A percentile compares a stretch with the other conserved stretches of the same genome.
Conservation (phyloP, 2,888 invertebrate species). For the Sipunculus nudus region DNA sequence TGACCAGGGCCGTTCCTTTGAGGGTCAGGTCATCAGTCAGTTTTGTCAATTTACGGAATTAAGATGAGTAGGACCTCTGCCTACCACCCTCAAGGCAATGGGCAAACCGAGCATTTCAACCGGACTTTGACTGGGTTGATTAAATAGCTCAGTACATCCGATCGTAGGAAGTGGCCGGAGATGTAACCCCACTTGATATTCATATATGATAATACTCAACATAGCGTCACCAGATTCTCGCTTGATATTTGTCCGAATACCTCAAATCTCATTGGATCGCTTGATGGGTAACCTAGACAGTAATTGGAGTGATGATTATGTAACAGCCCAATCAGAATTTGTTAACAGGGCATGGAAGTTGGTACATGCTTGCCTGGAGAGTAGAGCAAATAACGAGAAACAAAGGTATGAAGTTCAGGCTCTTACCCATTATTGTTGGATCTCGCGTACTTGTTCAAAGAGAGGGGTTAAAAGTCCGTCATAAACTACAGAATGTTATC, state of each 20-base stretch:
- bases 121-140: constrained; percentile 34
- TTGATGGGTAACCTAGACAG: too few species aligned
- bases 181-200: constrained; percentile 31
- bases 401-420: too few species aligned
- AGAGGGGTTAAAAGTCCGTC: too few species aligned
- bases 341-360: too few species aligned
- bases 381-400: too few species aligned
- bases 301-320: too few species aligned
- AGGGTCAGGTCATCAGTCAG: neutral
- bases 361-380: too few species aligned
- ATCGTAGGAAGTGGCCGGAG: constrained; percentile 35
- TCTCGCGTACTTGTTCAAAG: too few species aligned
- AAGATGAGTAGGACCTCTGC: constrained; percentile 5
- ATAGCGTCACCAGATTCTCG: constrained; percentile 5
- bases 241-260: constrained; percentile 7
- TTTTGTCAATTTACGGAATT: neutral
- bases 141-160: constrained; percentile 18
- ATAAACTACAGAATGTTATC: too few species aligned
- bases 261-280: neutral
- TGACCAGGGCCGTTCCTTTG: constrained; percentile 11
- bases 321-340: too few species aligned
- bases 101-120: constrained; percentile 41
- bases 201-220: constrained; percentile 10
- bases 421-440: too few species aligned
- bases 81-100: constrained; percentile 29